phyloP scores from a whole-genome alignment of 2,797 vertebrate genomes.

The Kryptopterus vitreolus region DNA sequence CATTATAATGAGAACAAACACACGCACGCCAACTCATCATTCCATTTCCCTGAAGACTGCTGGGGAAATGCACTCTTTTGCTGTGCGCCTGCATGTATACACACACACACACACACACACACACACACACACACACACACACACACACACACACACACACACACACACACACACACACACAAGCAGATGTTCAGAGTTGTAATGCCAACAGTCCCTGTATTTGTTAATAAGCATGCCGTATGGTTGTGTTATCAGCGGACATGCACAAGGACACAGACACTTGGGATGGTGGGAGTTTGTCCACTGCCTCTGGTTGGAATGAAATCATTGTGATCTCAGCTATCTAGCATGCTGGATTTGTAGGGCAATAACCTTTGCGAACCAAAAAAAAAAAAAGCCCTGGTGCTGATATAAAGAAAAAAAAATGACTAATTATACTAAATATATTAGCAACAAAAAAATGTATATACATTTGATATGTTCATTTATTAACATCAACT shows the following conservation, averaged over 20 bases:
- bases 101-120: neutral
- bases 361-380: neutral
- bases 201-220: constrained; percentile 44
- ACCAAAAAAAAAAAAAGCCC: no score
- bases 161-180: neutral
- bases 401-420: neutral
- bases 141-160: neutral
- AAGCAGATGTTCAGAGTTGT: constrained; percentile 42
- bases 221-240: constrained; percentile 67
- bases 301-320: neutral
- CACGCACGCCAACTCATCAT: constrained; percentile 14
- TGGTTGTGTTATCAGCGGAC: constrained; percentile 72
- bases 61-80: neutral
- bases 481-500: neutral
- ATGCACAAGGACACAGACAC: constrained; percentile 60
- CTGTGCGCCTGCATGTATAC: neutral
- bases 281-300: constrained; percentile 3
- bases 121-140: neutral
- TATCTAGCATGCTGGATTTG: neutral
- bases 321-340: neutral
- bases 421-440: neutral
- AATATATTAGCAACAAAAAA: no score
- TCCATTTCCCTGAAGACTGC: constrained; percentile 26
- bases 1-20: constrained; percentile 24
- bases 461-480: no score